Evolutionary conservation across 1,140 invertebrate genomes (phyloP).

Genomic region (Babylonia areolata): DNA sequence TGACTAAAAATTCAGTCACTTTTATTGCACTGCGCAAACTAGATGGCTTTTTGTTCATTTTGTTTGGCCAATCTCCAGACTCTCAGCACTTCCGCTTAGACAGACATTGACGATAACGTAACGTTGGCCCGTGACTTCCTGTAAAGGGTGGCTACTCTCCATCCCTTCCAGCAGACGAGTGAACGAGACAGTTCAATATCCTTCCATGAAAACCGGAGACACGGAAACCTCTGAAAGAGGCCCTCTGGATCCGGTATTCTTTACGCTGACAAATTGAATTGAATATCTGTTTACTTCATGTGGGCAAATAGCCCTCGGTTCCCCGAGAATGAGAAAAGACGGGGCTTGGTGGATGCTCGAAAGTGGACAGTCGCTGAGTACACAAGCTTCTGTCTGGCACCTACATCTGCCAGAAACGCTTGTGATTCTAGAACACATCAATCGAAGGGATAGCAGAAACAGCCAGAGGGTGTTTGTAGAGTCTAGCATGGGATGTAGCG

Average conservation of each 20-base stretch:
- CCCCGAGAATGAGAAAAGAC: not conserved
- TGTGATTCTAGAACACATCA: too few species aligned
- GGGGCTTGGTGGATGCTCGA: slow-evolving; percentile 1
- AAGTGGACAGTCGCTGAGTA: slow-evolving; percentile 21
- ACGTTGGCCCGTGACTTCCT: slow-evolving; percentile 23
- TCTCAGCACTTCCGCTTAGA: not conserved
- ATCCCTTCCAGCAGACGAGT: not conserved
- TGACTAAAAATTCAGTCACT: too few species aligned
- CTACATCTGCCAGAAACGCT: not conserved
- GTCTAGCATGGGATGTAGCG: too few species aligned
- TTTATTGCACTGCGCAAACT: not conserved
- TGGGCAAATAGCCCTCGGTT: slow-evolving; percentile 20
- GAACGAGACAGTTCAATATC: slow-evolving; percentile 25
- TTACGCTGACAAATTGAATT: slow-evolving; percentile 49
- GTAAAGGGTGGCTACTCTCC: not conserved
- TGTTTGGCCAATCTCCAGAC: not conserved
- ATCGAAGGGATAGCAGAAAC: not conserved
- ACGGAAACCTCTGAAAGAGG: slow-evolving; percentile 12
- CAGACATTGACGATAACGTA: slow-evolving; percentile 1
- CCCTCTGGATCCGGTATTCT: slow-evolving; percentile 15
- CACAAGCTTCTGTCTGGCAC: slow-evolving; percentile 18
- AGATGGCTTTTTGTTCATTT: not conserved
- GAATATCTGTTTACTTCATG: slow-evolving; percentile 43
- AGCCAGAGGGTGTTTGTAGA: not conserved
- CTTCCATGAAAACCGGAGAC: slow-evolving; percentile 22